A percentile compares a stretch with the other conserved stretches of the same genome.
Evolutionary conservation across 2,113 vertebrate species (phyloP).

Genomic region (Platycercus adscitus): DNA sequence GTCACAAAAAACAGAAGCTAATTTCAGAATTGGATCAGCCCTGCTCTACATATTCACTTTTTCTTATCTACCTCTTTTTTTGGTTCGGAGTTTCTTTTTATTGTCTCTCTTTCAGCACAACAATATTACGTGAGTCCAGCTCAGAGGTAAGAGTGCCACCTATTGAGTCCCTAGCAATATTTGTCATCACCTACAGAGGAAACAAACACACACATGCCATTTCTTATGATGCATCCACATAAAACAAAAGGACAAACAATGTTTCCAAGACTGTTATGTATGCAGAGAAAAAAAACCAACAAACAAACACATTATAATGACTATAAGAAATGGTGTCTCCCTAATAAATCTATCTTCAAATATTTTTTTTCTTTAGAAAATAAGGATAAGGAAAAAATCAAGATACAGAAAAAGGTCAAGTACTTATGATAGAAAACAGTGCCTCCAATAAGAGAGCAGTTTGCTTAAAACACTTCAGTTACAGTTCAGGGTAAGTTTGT

Average conservation of each 20-base stretch:
- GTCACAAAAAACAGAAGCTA: neutral
- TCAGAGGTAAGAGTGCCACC: slow-evolving; percentile 74
- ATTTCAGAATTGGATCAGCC: neutral
- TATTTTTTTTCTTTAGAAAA: neutral
- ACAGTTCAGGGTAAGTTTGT: slow-evolving; percentile 20
- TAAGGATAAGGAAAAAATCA: neutral
- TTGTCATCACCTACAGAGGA: neutral
- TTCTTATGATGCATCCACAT: neutral
- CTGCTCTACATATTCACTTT: slow-evolving; percentile 9
- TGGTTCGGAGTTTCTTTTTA: neutral
- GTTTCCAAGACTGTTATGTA: neutral
- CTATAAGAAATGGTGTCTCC: neutral
- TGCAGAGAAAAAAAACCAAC: neutral
- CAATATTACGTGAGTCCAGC: neutral
- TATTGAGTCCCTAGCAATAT: slow-evolving; percentile 42
- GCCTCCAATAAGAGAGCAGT: neutral
- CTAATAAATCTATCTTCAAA: neutral
- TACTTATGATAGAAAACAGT: neutral
- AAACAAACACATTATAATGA: neutral
- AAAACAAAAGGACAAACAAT: neutral
- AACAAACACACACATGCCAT: neutral
- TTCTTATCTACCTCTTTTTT: neutral
- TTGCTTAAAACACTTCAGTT: slow-evolving; percentile 16
- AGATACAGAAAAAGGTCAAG: neutral
- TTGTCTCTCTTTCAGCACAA: neutral